These are phyloP conservation scores for Sminthurinus signatus DNA, from an alignment of 1,140 invertebrate genomes.

Conservation along the genomic window DNA sequence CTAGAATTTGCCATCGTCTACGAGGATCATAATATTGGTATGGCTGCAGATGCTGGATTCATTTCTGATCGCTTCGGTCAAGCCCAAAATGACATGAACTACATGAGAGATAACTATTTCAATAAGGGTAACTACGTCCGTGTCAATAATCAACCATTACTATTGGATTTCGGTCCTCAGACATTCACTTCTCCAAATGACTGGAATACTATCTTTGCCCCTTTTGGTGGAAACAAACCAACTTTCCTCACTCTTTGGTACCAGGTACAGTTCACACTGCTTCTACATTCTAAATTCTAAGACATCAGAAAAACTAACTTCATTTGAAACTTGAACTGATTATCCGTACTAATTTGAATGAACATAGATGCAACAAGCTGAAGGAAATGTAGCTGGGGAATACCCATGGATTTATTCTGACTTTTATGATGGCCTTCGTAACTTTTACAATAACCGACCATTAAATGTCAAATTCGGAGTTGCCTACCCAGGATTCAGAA, in stretches of 20 bases:
- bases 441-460: conserved; percentile 28
- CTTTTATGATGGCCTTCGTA: conserved; percentile 25
- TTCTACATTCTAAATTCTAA: no score
- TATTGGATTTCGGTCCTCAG: conserved; percentile 34
- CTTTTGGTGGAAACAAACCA: conserved; percentile 10
- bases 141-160: conserved; percentile 19
- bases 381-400: conserved; percentile 15
- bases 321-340: no score
- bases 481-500: conserved; percentile 24
- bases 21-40: conserved; percentile 32
- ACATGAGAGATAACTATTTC: conserved; percentile 26
- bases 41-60: conserved; percentile 31
- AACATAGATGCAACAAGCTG: conserved; percentile 10
- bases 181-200: conserved; percentile 18
- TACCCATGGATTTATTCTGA: conserved; percentile 33
- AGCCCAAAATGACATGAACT: conserved; percentile 29
- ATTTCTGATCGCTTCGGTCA: conserved; percentile 19
- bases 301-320: no score
- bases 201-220: conserved; percentile 23
- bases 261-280: no score
- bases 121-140: conserved; percentile 24
- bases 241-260: conserved; percentile 34
- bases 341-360: no score
- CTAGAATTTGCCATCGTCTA: conserved; percentile 32
- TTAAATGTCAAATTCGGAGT: conserved; percentile 18